phyloP scores from a whole-genome alignment of 1,140 invertebrate species.

The Eueides isabella region DNA sequence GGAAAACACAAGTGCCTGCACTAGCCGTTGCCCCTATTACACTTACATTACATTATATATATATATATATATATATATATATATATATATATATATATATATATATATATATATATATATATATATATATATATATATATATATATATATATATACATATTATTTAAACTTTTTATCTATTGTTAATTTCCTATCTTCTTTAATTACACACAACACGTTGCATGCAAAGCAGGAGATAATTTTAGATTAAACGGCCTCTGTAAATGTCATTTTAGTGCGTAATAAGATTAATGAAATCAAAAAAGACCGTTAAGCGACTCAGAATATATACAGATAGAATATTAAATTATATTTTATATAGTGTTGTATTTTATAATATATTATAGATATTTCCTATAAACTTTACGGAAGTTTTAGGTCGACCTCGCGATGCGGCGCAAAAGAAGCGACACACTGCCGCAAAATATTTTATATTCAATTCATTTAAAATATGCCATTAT shows the following conservation, averaged over 20 bases:
- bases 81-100: no score
- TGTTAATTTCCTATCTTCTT: no score
- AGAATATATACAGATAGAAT: background rate
- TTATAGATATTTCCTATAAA: conserved; percentile 20
- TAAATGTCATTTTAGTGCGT: background rate
- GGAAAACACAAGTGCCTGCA: no score
- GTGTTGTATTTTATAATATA: conserved; percentile 8
- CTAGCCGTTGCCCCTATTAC: no score
- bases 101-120: no score
- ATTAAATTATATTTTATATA: background rate
- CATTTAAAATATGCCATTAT: conserved; percentile 56
- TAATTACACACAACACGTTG: no score
- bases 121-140: no score
- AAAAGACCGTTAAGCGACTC: background rate
- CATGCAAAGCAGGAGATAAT: no score
- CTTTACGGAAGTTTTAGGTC: conserved; percentile 41
- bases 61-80: no score
- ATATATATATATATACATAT: no score
- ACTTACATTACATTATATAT: no score
- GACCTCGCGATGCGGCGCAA: conserved; percentile 45
- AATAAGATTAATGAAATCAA: background rate
- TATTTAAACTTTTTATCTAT: no score
- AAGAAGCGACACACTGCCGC: conserved; percentile 38
- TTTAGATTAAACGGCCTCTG: background rate
- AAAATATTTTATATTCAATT: conserved; percentile 48